These are phyloP conservation scores for Tetheella fluctuosa DNA, from an alignment of 2,888 invertebrate species.

Conservation along the genomic window DNA sequence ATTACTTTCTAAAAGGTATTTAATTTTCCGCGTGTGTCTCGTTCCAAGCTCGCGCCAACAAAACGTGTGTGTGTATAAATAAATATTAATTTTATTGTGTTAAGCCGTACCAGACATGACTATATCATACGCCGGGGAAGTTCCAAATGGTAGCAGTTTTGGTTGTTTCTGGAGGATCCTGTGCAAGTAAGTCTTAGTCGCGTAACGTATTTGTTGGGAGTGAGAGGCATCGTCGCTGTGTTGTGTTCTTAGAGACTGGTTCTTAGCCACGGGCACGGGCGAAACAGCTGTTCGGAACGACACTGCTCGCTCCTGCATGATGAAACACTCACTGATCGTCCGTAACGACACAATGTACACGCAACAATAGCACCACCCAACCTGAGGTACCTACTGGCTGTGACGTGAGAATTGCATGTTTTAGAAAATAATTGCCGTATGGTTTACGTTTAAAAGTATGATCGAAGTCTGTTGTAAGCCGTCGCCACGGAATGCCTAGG, in stretches of 20 bases:
- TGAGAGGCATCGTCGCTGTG: constrained; percentile 39
- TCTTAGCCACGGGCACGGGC: constrained; percentile 29
- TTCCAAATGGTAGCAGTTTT: constrained; percentile 96
- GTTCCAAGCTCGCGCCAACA: constrained; percentile 72
- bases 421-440: constrained; percentile 36
- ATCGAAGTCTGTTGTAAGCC: constrained; percentile 50
- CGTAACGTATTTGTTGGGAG: constrained; percentile 34
- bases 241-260: constrained; percentile 31
- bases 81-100: constrained; percentile 75
- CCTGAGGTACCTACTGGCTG: constrained; percentile 43
- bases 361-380: constrained; percentile 54
- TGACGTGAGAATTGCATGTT: constrained; percentile 49
- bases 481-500: constrained; percentile 33
- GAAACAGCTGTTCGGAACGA: constrained; percentile 70
- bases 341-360: constrained; percentile 46
- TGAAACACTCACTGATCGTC: constrained; percentile 50
- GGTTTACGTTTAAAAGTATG: constrained; percentile 37
- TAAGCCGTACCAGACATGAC: constrained; percentile 87
- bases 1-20: constrained; percentile 81
- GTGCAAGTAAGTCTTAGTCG: constrained; percentile 88
- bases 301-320: constrained; percentile 46
- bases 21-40: constrained; percentile 80
- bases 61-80: constrained; percentile 79
- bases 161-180: constrained; percentile 96
- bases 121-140: constrained; percentile 94